Conservation (phyloP, 64 coral and sea anemone genomes). For the Montipora foliosa region DNA sequence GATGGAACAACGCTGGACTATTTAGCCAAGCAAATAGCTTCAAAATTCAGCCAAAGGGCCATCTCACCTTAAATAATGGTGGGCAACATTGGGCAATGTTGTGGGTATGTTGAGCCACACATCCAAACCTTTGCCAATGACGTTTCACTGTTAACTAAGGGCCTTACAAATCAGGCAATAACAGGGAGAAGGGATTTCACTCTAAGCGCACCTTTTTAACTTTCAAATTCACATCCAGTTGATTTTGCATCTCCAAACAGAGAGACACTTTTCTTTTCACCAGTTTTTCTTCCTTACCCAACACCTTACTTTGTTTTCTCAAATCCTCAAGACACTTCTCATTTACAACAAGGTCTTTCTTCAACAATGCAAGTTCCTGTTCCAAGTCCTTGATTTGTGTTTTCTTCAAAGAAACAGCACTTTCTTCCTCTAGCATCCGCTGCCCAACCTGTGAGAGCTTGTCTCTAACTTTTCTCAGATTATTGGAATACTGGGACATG, state of each 20-base stretch:
- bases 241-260: neutral
- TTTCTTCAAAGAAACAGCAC: neutral
- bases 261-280: conserved; percentile 1
- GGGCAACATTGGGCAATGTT: too few species aligned
- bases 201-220: conserved; percentile 1
- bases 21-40: too few species aligned
- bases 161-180: neutral
- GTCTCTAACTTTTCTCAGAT: neutral
- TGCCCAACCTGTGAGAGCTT: conserved; percentile 10
- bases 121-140: too few species aligned
- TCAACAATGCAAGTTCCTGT: conserved; percentile 12
- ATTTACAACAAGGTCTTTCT: neutral
- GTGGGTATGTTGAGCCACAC: too few species aligned
- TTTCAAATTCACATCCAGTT: neutral
- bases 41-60: too few species aligned
- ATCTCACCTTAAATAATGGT: too few species aligned
- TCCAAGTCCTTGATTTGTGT: neutral
- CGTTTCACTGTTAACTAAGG: too few species aligned
- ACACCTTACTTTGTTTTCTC: neutral
- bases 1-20: too few species aligned
- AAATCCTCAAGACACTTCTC: neutral
- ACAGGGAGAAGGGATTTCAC: neutral
- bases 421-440: neutral
- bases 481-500: neutral
- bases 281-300: neutral